Evolutionary conservation across 2,113 vertebrate species (phyloP).

Genomic region (Urocynchramus pylzowi): DNA sequence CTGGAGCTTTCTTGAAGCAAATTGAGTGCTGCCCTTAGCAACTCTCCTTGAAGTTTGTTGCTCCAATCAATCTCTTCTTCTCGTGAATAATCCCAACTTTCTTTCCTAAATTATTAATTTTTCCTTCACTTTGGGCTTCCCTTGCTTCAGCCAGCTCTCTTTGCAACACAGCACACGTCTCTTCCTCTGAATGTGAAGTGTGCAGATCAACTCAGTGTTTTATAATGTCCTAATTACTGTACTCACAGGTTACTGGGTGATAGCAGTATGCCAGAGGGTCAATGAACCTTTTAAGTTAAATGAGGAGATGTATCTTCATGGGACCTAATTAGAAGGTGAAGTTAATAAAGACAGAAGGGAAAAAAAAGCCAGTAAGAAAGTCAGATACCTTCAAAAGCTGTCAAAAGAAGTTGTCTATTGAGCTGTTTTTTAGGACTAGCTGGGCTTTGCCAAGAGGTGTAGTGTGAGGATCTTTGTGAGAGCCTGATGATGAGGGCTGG

Average conservation of each 20-base stretch:
- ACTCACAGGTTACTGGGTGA: conserved; percentile 2
- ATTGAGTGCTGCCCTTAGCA: background rate
- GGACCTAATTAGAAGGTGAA: conserved; percentile 38
- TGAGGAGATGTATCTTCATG: conserved; percentile 27
- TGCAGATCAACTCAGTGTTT: conserved; percentile 18
- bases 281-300: conserved; percentile 34
- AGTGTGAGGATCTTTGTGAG: background rate
- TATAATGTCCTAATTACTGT: conserved; percentile 26
- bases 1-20: background rate
- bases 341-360: conserved; percentile 28
- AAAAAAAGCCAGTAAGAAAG: background rate
- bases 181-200: background rate
- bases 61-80: background rate
- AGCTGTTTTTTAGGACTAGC: background rate
- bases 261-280: background rate
- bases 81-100: background rate
- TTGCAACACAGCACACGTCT: background rate
- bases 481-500: background rate
- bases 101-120: background rate
- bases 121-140: background rate
- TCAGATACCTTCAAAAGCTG: background rate
- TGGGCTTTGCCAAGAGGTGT: background rate
- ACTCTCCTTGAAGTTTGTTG: background rate
- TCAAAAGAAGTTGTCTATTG: background rate
- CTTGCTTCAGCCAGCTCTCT: background rate